These are phyloP conservation scores for Melolontha melolontha DNA, from an alignment of 2,888 invertebrate species.

Conservation along the genomic window DNA sequence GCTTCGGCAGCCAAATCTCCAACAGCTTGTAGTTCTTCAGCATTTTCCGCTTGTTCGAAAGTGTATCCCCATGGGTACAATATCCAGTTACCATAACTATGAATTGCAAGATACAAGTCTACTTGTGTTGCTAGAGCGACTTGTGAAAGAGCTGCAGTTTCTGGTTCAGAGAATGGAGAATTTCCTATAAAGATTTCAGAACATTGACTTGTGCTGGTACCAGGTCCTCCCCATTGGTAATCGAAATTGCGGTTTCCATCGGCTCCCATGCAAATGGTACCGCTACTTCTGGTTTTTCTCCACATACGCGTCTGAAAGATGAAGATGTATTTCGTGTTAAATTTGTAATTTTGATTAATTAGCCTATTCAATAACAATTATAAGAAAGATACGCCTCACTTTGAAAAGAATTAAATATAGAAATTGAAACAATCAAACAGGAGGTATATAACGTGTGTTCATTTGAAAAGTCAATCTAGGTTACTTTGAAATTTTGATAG, in stretches of 20 bases:
- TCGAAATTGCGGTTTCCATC: constrained; percentile 85
- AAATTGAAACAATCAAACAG: too few relatives aligned
- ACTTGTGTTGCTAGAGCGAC: constrained; percentile 68
- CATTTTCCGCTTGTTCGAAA: constrained; percentile 65
- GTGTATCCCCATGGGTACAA: constrained; percentile 79
- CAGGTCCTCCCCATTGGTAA: constrained; percentile 73
- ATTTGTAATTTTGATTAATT: constrained; percentile 15
- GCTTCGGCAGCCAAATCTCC: constrained; percentile 65
- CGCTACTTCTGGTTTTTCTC: constrained; percentile 76
- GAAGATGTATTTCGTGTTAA: not conserved
- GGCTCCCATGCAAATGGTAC: constrained; percentile 71
- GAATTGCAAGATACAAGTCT: constrained; percentile 78
- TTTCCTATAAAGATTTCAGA: constrained; percentile 73
- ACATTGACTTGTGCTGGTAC: constrained; percentile 63
- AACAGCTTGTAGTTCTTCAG: constrained; percentile 65
- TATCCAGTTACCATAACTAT: constrained; percentile 79
- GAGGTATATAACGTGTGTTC: too few relatives aligned
- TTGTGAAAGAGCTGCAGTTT: constrained; percentile 71
- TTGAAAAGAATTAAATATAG: too few relatives aligned
- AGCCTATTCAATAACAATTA: too few relatives aligned
- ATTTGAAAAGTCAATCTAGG: too few relatives aligned
- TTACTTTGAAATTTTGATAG: too few relatives aligned
- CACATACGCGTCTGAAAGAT: constrained; percentile 70
- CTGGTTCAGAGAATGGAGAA: constrained; percentile 76
- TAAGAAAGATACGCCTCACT: too few relatives aligned